phyloP scores from a whole-genome alignment of 2,888 invertebrate genomes.

The Disparrhopalites patrizii region DNA sequence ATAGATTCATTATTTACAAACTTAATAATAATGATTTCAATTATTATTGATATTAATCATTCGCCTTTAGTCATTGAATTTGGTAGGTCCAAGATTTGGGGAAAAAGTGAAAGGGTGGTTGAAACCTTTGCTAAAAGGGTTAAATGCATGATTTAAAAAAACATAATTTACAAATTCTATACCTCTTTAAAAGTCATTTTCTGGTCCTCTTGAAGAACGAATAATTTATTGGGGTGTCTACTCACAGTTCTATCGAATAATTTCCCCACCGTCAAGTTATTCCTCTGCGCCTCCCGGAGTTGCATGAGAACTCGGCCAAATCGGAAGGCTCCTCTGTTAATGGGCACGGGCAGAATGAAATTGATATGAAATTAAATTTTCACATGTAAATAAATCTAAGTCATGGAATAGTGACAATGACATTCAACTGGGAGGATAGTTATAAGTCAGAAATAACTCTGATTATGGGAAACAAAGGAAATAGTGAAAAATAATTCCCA shows the following conservation, averaged over 20 bases:
- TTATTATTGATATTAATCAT: too few relatives aligned
- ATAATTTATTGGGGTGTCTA: slow-evolving; percentile 75
- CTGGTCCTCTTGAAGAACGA: slow-evolving; percentile 75
- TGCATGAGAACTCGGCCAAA: slow-evolving; percentile 27
- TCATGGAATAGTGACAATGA: too few relatives aligned
- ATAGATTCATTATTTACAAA: neutral
- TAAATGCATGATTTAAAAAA: too few relatives aligned
- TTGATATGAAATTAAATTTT: too few relatives aligned
- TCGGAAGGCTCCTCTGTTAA: slow-evolving; percentile 29
- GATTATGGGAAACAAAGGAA: too few relatives aligned
- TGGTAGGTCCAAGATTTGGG: neutral
- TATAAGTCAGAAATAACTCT: neutral
- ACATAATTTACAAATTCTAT: neutral
- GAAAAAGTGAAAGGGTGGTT: too few relatives aligned
- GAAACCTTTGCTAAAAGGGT: too few relatives aligned
- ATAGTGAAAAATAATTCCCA: too few relatives aligned
- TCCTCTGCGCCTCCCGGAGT: slow-evolving; percentile 30
- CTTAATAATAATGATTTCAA: neutral
- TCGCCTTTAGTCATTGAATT: neutral
- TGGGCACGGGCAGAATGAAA: neutral
- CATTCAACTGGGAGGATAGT: too few relatives aligned
- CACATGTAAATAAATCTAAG: too few relatives aligned
- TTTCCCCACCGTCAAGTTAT: slow-evolving; percentile 36
- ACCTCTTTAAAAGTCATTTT: slow-evolving; percentile 82
- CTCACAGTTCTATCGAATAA: slow-evolving; percentile 56